Conservation (phyloP, 2,888 invertebrate genomes). For the Hofmannophila pseudospretella region DNA sequence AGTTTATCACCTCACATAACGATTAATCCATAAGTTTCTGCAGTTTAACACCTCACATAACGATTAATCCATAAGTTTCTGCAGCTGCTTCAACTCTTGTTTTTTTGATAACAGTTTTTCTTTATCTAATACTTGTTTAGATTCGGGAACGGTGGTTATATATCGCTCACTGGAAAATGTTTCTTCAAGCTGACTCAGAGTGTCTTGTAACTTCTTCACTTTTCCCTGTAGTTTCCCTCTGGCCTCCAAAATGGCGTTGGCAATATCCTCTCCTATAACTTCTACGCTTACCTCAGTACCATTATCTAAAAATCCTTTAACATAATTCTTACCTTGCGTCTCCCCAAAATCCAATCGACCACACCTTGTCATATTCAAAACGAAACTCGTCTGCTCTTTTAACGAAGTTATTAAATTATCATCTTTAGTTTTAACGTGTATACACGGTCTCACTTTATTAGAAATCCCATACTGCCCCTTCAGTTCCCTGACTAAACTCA, state of each 20-base stretch:
- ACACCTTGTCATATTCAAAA: slow-evolving; percentile 46
- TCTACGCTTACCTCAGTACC: slow-evolving; percentile 50
- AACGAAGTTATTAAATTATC: slow-evolving; percentile 36
- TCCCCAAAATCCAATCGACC: slow-evolving; percentile 30
- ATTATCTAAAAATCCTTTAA: slow-evolving; percentile 38
- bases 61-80: slow-evolving; percentile 45
- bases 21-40: no score
- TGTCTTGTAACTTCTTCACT: slow-evolving; percentile 45
- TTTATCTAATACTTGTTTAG: slow-evolving; percentile 35
- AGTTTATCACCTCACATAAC: no score
- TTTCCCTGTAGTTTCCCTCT: slow-evolving; percentile 43
- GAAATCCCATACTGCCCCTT: slow-evolving; percentile 76
- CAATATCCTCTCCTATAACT: slow-evolving; percentile 39
- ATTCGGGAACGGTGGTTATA: slow-evolving; percentile 32
- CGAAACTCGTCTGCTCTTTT: slow-evolving; percentile 37
- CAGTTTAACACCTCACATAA: no score
- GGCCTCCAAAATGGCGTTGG: slow-evolving; percentile 36
- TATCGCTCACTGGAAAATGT: slow-evolving; percentile 40
- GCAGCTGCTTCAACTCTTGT: slow-evolving; percentile 46
- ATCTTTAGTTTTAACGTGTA: slow-evolving; percentile 39
- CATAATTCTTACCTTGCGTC: slow-evolving; percentile 28
- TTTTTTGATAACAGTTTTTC: slow-evolving; percentile 42
- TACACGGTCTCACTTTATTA: slow-evolving; percentile 61
- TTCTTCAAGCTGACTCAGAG: slow-evolving; percentile 41
- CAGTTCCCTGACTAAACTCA: slow-evolving; percentile 71